Evolutionary conservation across 1,140 invertebrate genomes (phyloP).

Genomic region (Lasioglossum albipes): DNA sequence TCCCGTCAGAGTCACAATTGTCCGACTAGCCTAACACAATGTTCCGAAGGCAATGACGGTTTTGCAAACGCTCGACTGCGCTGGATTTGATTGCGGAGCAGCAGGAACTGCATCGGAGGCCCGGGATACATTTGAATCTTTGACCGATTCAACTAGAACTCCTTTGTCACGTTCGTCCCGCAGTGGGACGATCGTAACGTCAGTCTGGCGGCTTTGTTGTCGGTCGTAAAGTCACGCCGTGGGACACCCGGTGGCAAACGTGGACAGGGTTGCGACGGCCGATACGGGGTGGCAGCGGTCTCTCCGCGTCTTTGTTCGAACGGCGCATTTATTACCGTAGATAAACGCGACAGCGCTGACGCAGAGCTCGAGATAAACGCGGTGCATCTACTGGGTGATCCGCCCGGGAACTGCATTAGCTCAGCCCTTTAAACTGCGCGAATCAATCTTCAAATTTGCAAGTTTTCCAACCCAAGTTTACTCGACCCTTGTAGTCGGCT

Average conservation of each 20-base stretch:
- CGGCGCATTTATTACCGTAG: slow-evolving; percentile 71
- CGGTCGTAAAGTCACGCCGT: slow-evolving; percentile 56
- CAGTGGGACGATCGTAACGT: slow-evolving; percentile 62
- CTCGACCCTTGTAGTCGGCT: no score
- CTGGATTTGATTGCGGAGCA: not conserved
- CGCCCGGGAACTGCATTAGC: not conserved
- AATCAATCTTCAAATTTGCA: no score
- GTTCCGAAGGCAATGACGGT: not conserved
- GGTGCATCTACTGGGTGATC: slow-evolving; percentile 4
- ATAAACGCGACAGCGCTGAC: slow-evolving; percentile 65
- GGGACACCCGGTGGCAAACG: not conserved
- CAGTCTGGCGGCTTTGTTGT: slow-evolving; percentile 51
- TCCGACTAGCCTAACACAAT: not conserved
- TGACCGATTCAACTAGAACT: not conserved
- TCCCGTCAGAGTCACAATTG: no score
- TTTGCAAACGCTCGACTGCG: not conserved
- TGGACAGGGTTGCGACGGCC: slow-evolving; percentile 10
- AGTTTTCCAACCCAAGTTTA: no score
- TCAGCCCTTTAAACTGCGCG: no score
- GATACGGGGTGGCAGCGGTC: slow-evolving; percentile 4
- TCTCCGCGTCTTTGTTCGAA: slow-evolving; percentile 63
- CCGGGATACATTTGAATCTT: not conserved
- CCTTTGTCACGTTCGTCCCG: not conserved
- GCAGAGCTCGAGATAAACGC: slow-evolving; percentile 60
- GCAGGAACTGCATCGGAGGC: not conserved